These are phyloP conservation scores for Falcunculus frontatus DNA, from an alignment of 2,113 vertebrate genomes.

Conservation along the genomic window DNA sequence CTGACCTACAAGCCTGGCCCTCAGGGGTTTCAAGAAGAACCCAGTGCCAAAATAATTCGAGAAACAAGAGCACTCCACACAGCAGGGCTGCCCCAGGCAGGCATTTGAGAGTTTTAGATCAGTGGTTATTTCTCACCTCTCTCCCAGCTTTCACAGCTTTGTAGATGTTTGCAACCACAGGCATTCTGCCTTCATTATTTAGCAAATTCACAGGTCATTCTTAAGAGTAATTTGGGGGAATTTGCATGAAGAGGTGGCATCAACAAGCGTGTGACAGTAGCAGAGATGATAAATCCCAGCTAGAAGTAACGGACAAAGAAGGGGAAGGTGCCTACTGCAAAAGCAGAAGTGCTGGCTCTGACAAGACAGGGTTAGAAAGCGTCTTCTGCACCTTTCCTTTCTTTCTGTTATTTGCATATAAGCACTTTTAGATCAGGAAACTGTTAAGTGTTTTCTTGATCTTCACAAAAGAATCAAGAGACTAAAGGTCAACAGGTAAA, in stretches of 20 bases:
- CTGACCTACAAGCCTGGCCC: background rate
- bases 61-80: accelerated
- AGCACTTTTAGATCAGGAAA: background rate
- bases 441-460: background rate
- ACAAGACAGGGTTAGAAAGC: background rate
- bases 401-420: background rate
- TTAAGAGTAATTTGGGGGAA: background rate
- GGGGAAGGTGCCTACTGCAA: background rate
- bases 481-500: background rate
- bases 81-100: background rate
- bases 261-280: background rate
- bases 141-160: background rate
- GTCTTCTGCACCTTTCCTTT: background rate
- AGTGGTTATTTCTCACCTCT: background rate
- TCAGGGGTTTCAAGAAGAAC: background rate
- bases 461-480: background rate
- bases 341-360: background rate
- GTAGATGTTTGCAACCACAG: background rate
- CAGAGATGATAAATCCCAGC: background rate
- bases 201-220: background rate
- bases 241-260: background rate
- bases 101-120: background rate
- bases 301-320: background rate
- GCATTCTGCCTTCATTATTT: background rate
- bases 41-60: too few relatives aligned